phyloP scores from a whole-genome alignment of 2,888 invertebrate genomes.

The Epistrophella euchroma region DNA sequence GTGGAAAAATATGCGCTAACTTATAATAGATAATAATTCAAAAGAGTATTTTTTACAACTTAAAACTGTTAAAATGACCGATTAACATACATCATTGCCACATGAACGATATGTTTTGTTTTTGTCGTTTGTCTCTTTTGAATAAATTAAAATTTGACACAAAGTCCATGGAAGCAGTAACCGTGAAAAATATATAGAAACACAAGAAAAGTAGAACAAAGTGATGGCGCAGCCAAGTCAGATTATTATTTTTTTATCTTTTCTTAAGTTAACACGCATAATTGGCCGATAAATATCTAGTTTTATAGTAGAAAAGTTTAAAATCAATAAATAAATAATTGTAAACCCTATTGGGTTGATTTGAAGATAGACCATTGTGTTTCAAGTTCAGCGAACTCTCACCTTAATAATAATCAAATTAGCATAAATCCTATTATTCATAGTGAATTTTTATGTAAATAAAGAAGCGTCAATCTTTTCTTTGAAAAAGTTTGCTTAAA shows the following conservation, averaged over 20 bases:
- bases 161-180: constrained; percentile 51
- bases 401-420: constrained; percentile 1
- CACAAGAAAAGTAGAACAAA: constrained; percentile 46
- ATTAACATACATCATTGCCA: constrained; percentile 69
- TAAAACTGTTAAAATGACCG: constrained; percentile 71
- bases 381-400: constrained; percentile 35
- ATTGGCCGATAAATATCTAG: neutral
- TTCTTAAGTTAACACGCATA: constrained; percentile 1
- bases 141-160: constrained; percentile 62
- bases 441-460: neutral
- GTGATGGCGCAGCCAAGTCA: neutral
- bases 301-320: neutral
- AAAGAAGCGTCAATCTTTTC: neutral
- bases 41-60: constrained; percentile 55
- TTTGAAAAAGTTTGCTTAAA: neutral
- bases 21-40: constrained; percentile 39
- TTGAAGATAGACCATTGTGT: constrained; percentile 9
- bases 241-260: constrained; percentile 30
- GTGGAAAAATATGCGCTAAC: constrained; percentile 42
- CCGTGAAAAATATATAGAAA: constrained; percentile 42
- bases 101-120: neutral
- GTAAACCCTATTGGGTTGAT: constrained; percentile 15
- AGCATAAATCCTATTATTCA: neutral
- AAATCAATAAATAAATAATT: constrained; percentile 7
- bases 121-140: constrained; percentile 23